Conservation (phyloP, 2,888 invertebrate genomes). For the Meiosimyza decipiens region DNA sequence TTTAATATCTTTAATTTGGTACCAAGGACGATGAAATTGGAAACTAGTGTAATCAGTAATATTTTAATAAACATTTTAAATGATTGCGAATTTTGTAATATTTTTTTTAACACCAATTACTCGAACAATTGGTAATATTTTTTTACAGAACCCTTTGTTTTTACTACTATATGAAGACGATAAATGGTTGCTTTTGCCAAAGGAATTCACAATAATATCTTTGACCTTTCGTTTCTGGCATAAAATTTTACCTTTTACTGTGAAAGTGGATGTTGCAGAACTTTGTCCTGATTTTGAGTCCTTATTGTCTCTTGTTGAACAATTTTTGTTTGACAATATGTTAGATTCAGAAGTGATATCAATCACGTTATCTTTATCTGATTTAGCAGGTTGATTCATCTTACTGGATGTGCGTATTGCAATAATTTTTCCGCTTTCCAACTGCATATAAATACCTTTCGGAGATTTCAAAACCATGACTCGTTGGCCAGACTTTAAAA, state of each 20-base stretch:
- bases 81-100: no score
- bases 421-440: conserved; percentile 94
- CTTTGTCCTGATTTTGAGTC: conserved; percentile 15
- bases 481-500: conserved; percentile 91
- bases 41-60: no score
- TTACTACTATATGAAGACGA: no score
- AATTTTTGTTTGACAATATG: conserved; percentile 11
- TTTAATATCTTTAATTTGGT: no score
- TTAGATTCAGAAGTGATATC: conserved; percentile 57
- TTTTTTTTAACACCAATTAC: no score
- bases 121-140: no score
- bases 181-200: no score
- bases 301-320: not conserved
- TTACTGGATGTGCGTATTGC: conserved; percentile 75
- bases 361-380: conserved; percentile 57
- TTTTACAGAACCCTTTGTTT: no score
- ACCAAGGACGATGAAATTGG: no score
- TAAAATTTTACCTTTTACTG: conserved; percentile 1
- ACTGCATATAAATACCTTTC: conserved; percentile 95
- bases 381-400: conserved; percentile 53
- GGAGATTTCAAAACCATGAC: conserved; percentile 95
- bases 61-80: no score
- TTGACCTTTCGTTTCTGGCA: no score
- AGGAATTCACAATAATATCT: no score
- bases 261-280: not conserved